These are phyloP conservation scores for Isichthys henryi DNA, from an alignment of 2,113 vertebrate species.

Conservation along the genomic window DNA sequence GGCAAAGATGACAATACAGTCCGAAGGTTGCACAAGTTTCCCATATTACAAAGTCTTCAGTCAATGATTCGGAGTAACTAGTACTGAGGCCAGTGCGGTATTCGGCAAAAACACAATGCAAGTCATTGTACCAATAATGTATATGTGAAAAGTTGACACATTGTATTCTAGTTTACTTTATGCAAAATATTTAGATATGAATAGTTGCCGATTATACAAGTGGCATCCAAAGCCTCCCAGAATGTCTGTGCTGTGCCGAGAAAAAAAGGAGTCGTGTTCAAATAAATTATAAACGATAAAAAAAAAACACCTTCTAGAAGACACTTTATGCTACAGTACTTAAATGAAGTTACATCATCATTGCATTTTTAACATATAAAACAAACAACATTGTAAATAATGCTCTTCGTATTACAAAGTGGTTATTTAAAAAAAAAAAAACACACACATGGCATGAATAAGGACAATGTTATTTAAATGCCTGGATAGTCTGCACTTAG, in stretches of 20 bases:
- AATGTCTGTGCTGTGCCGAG: not conserved
- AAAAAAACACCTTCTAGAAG: not conserved
- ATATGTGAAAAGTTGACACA: not conserved
- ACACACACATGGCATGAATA: not conserved
- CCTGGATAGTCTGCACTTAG: not conserved
- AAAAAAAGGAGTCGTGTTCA: not conserved
- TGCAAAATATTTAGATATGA: not conserved
- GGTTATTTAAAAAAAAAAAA: not conserved
- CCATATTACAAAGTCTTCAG: not conserved
- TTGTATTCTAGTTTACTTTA: not conserved
- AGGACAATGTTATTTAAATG: not conserved
- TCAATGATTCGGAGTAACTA: not conserved
- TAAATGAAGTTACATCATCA: not conserved
- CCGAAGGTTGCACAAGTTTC: not conserved
- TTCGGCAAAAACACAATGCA: not conserved
- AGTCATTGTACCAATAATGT: not conserved
- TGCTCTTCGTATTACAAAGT: not conserved
- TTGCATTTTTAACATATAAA: not conserved
- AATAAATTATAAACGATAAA: not conserved
- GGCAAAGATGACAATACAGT: not conserved
- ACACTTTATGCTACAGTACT: not conserved
- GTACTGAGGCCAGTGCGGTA: not conserved
- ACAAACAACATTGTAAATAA: not conserved
- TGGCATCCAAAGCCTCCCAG: not conserved
- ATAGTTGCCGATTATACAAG: not conserved